phyloP scores from a whole-genome alignment of 2,113 vertebrate genomes.

The Murina feae region DNA sequence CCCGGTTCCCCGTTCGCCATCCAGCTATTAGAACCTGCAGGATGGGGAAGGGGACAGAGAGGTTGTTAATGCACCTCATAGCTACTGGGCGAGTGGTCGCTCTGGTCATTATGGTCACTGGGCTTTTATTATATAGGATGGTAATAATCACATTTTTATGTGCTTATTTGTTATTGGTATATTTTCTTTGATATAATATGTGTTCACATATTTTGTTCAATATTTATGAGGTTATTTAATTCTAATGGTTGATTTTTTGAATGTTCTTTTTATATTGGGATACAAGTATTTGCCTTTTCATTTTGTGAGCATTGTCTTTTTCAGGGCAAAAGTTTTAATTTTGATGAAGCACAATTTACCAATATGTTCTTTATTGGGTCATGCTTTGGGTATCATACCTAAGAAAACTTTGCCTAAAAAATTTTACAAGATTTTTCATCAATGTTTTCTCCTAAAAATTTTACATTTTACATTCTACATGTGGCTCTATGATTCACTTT shows the following conservation, averaged over 20 bases:
- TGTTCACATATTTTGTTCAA: neutral
- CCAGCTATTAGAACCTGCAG: too few relatives aligned
- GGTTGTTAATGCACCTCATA: too few relatives aligned
- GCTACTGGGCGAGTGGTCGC: too few relatives aligned
- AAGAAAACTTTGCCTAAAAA: neutral
- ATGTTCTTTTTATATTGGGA: neutral
- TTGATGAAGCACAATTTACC: neutral
- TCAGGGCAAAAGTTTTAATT: neutral
- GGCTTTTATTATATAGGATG: too few relatives aligned
- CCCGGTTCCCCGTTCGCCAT: too few relatives aligned
- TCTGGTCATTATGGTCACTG: too few relatives aligned
- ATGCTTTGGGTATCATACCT: neutral
- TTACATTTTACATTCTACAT: neutral
- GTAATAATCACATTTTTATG: neutral
- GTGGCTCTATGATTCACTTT: neutral
- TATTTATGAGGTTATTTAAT: neutral
- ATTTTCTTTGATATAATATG: neutral
- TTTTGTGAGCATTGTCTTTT: neutral
- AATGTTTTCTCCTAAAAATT: neutral
- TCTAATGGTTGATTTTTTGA: neutral
- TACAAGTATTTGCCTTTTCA: neutral
- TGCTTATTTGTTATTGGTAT: neutral
- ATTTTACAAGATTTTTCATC: neutral
- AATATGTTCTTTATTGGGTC: neutral
- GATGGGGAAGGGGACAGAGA: too few relatives aligned